Evolutionary conservation across 2,888 invertebrate genomes (phyloP), one percentile per base, ranked within the genome.

Genomic region (Apoderus coryli): DNA sequence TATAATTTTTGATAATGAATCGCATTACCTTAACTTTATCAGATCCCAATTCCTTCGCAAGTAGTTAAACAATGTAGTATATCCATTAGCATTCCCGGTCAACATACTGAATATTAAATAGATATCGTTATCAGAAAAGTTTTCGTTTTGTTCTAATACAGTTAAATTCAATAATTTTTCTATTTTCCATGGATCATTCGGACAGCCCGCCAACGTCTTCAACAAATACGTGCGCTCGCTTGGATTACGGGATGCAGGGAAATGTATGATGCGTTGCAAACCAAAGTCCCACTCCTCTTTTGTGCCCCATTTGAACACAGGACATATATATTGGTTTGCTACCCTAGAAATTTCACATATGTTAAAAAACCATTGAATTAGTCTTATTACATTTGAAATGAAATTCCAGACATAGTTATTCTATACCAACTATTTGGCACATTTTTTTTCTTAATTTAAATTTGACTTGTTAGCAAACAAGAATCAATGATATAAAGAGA

Each of bases 221-320:
- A 82, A 53, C 3, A 84, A 62, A 52, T 76, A 81, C 0, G 80
- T 79, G 41, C 82, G 60, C 52, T 84, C 84, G 40, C 71, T 79
- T 45, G 72, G 73, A 42, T 72, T 72, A 27, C 81, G 63, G 1
- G 67, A 65, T 2, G 67, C 57, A 0, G 82, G 80, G 56, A 82
- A 82, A 46, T 78, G 69, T 28, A 78, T 72, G 0, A 82, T 72
- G 6, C 81, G 64, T 39, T 81, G 69, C 1, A 85, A 61, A 16
- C 81, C 82, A 43, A 84, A 84, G 39, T 81, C 72, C 82, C 82
- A 85, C 53, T 84, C 82, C 25, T 77, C 72, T 42, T 67, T 64
- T 0, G 76, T 71, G 1, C 84, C 84, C 75, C 79, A 82, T 56
- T 75, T 75, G 54, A 84, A 82, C 1, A 84, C 79, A 2, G 82